These are phyloP conservation scores for Oscheius sp. DNA, from an alignment of 1,140 invertebrate genomes.

Conservation along the genomic window DNA sequence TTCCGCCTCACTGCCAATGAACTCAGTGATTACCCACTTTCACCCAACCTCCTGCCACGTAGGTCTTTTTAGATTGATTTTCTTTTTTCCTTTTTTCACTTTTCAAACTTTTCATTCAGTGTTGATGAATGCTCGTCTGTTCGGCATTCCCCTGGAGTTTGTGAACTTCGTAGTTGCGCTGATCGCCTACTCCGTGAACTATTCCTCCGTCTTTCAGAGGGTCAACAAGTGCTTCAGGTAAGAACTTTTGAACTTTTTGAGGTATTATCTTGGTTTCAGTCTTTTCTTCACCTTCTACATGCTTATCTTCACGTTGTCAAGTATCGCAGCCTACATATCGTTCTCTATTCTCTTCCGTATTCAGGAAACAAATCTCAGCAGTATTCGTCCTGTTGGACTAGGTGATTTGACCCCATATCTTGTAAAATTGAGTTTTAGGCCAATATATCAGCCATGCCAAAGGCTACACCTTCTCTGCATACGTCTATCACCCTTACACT, in stretches of 20 bases:
- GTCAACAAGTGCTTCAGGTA: conserved; percentile 49
- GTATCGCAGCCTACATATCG: conserved; percentile 53
- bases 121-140: conserved; percentile 58
- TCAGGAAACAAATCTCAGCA: conserved; percentile 58
- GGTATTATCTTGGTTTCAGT: conserved; percentile 1
- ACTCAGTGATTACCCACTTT: conserved; percentile 50
- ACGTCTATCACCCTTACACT: conserved; percentile 26
- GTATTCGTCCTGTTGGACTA: conserved; percentile 53
- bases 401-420: conserved; percentile 43
- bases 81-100: too few species aligned
- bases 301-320: conserved; percentile 43
- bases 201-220: conserved; percentile 59
- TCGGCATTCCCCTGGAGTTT: conserved; percentile 60
- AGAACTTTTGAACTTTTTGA: neutral
- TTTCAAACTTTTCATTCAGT: conserved; percentile 43
- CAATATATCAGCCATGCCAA: conserved; percentile 12
- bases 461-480: conserved; percentile 11
- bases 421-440: conserved; percentile 1
- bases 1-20: conserved; percentile 58
- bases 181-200: conserved; percentile 47
- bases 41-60: conserved; percentile 57
- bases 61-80: conserved; percentile 25
- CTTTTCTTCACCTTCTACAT: conserved; percentile 52
- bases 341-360: conserved; percentile 56
- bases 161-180: conserved; percentile 54